These are phyloP conservation scores for Sclerodermus sp. DNA, from an alignment of 2,888 invertebrate species.

Conservation along the genomic window DNA sequence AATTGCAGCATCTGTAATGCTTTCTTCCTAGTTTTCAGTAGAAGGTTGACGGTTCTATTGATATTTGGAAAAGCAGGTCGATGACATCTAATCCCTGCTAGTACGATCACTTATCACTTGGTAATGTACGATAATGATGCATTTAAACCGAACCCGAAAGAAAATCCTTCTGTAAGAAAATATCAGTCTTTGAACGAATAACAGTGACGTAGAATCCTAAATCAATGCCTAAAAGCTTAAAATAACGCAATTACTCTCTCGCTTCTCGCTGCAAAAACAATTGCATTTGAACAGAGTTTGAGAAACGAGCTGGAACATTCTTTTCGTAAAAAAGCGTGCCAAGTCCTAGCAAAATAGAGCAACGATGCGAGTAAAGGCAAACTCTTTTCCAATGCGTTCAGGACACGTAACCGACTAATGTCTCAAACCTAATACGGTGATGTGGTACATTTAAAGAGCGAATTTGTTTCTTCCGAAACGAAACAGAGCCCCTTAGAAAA, in stretches of 20 bases:
- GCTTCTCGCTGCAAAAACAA: conserved; percentile 26
- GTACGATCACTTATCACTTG: background rate
- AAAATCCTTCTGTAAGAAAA: background rate
- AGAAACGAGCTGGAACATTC: too few species aligned
- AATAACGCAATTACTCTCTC: conserved; percentile 28
- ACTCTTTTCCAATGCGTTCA: too few species aligned
- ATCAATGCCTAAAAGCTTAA: conserved; percentile 14
- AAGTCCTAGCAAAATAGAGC: too few species aligned
- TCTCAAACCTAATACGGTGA: too few species aligned
- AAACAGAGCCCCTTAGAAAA: too few species aligned
- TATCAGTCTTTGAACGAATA: background rate
- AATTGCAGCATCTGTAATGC: background rate
- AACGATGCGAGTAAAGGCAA: too few species aligned
- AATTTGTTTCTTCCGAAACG: too few species aligned
- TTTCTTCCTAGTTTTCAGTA: background rate
- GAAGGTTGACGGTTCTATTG: background rate
- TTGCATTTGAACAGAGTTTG: too few species aligned
- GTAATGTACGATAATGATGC: background rate
- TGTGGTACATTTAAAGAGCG: too few species aligned
- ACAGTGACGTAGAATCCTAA: background rate
- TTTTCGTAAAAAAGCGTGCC: too few species aligned
- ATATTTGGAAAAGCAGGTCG: background rate
- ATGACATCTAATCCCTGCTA: too few species aligned
- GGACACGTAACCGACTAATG: too few species aligned
- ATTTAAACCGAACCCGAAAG: background rate